Evolutionary conservation across 64 coral and sea anemone genomes (phyloP).

Genomic region (Astreopora myriophthalma): DNA sequence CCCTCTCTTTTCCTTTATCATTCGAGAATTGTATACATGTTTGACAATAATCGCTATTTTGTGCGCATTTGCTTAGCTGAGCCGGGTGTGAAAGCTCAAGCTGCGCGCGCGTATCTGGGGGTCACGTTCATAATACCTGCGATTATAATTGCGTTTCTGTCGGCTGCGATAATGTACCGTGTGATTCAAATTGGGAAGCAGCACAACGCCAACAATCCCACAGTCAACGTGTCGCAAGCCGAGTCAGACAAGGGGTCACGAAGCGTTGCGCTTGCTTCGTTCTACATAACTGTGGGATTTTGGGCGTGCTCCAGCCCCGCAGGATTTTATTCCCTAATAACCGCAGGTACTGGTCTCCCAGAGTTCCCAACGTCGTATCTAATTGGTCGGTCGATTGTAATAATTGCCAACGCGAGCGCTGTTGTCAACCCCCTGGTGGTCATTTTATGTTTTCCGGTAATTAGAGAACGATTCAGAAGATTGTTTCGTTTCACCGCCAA

Average conservation of each 20-base stretch:
- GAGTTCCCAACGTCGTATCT: slow-evolving; percentile 8
- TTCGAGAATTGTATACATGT: not conserved
- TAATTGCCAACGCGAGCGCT: not conserved
- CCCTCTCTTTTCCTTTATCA: not conserved
- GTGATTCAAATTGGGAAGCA: not conserved
- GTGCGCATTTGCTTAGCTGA: not conserved
- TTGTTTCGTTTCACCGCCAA: not conserved
- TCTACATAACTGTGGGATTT: slow-evolving; percentile 4
- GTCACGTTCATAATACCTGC: not conserved
- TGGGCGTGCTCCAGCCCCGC: not conserved
- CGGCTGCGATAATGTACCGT: not conserved
- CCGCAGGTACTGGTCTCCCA: not conserved
- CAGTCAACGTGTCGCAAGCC: not conserved
- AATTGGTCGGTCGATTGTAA: not conserved
- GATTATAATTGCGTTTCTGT: not conserved
- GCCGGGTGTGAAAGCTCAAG: not conserved
- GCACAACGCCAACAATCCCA: not conserved
- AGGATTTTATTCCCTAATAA: slow-evolving; percentile 17
- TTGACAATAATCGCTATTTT: not conserved
- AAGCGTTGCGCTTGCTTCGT: not conserved
- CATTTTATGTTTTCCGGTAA: not conserved
- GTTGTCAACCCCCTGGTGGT: not conserved
- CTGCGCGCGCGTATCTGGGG: not conserved
- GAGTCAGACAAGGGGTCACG: not conserved
- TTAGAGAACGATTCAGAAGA: not conserved